phyloP scores from a whole-genome alignment of 2,888 invertebrate genomes.

The Sinopyrophorus schimmeli region DNA sequence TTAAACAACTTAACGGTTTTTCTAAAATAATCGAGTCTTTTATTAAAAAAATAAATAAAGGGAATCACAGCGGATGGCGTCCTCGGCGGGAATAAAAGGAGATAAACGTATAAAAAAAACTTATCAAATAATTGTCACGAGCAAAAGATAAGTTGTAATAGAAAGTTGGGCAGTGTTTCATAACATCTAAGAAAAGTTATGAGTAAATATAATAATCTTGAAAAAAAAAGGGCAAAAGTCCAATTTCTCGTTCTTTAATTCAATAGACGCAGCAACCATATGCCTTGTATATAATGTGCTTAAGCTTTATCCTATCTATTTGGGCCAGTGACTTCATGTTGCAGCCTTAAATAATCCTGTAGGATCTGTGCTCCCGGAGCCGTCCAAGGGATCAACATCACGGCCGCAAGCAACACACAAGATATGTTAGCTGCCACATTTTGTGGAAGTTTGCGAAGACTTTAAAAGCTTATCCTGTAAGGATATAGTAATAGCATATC shows the following conservation, averaged over 20 bases:
- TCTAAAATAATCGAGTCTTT: too few relatives aligned
- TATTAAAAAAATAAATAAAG: too few relatives aligned
- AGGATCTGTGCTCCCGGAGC: slow-evolving; percentile 41
- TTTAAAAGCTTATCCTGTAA: slow-evolving; percentile 39
- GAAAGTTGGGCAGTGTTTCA: too few relatives aligned
- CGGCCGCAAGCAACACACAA: slow-evolving; percentile 45
- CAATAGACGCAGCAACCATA: slow-evolving; percentile 33
- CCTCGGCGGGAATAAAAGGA: too few relatives aligned
- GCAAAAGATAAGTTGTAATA: too few relatives aligned
- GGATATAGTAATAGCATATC: slow-evolving; percentile 12
- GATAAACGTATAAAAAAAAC: too few relatives aligned
- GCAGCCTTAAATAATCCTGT: slow-evolving; percentile 45
- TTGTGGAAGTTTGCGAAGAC: slow-evolving; percentile 37
- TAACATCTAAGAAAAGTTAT: too few relatives aligned
- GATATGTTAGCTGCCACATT: slow-evolving; percentile 44
- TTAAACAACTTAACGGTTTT: too few relatives aligned
- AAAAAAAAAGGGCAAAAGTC: not conserved
- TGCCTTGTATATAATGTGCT: slow-evolving; percentile 44
- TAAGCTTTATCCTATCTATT: slow-evolving; percentile 48
- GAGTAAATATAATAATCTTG: too few relatives aligned
- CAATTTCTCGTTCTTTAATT: slow-evolving; percentile 14
- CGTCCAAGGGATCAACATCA: slow-evolving; percentile 45
- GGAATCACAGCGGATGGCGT: too few relatives aligned
- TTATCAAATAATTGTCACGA: too few relatives aligned
- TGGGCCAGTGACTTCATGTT: slow-evolving; percentile 43